These are phyloP conservation scores for Tenthredo amoena DNA, from an alignment of 2,888 invertebrate species.

Conservation along the genomic window DNA sequence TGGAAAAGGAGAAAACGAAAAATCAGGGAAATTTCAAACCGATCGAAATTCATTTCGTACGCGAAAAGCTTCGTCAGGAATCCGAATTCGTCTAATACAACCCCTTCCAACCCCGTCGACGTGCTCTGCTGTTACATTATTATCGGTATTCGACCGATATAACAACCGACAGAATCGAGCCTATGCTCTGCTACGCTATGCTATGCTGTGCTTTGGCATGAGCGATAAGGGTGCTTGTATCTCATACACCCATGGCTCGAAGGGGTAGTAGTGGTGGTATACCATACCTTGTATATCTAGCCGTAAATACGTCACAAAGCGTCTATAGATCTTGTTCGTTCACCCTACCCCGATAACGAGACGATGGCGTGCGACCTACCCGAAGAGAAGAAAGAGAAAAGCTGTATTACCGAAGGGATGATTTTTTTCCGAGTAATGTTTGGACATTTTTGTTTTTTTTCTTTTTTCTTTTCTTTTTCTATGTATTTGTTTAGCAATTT, in stretches of 20 bases:
- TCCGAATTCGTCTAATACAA: neutral
- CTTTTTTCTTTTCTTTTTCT: neutral
- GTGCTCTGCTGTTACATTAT: neutral
- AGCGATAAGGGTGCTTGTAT: conserved; percentile 31
- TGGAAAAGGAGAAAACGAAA: too few species aligned
- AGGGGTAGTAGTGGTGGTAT: neutral
- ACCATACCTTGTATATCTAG: conserved; percentile 40
- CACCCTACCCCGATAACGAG: conserved; percentile 58
- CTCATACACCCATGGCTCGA: conserved; percentile 15
- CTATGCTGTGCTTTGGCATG: neutral
- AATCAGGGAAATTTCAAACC: too few species aligned
- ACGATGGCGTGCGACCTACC: conserved; percentile 59
- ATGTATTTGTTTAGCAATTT: neutral
- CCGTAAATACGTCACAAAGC: conserved; percentile 61
- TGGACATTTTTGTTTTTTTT: neutral
- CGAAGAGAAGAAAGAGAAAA: neutral
- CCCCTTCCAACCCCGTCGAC: neutral
- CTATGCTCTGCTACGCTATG: neutral
- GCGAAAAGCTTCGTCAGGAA: neutral
- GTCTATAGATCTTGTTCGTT: conserved; percentile 59
- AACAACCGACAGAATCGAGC: neutral
- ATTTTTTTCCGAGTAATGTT: neutral
- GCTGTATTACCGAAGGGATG: neutral
- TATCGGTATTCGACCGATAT: conserved; percentile 5
- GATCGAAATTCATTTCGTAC: too few species aligned